Conservation (phyloP, 2,888 invertebrate species). For the Tinea semifulvella region DNA sequence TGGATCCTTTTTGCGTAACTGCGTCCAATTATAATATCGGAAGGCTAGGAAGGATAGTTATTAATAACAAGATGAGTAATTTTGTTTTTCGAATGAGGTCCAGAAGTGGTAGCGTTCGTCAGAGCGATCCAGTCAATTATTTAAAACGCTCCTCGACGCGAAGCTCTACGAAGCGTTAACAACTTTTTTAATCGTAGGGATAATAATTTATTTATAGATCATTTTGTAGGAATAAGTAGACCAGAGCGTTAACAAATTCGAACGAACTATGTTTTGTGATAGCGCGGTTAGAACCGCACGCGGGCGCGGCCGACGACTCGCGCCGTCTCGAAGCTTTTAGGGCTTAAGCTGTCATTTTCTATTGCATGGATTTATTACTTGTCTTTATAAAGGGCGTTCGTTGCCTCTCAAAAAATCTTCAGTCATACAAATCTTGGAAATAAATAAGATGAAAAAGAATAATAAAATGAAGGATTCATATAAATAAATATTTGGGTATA, state of each 20-base stretch:
- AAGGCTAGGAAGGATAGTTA: no score
- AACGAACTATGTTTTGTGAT: slow-evolving; percentile 62
- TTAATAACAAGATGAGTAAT: no score
- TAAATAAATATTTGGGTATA: no score
- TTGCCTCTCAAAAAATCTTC: no score
- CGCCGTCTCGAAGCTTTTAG: slow-evolving; percentile 2
- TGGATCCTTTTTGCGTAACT: no score
- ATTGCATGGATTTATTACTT: slow-evolving; percentile 7
- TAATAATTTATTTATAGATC: slow-evolving; percentile 63
- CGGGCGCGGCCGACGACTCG: slow-evolving; percentile 14
- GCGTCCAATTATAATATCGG: no score
- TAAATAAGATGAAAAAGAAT: no score
- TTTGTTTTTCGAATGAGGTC: background rate
- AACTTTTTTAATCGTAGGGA: slow-evolving; percentile 60
- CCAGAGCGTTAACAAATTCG: slow-evolving; percentile 61
- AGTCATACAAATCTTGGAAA: no score
- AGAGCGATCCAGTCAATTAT: slow-evolving; percentile 60
- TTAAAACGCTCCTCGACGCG: slow-evolving; percentile 31
- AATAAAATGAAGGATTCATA: no score
- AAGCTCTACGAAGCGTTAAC: slow-evolving; percentile 20
- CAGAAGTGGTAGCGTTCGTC: slow-evolving; percentile 30
- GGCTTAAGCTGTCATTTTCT: slow-evolving; percentile 1
- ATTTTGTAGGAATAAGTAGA: slow-evolving; percentile 64
- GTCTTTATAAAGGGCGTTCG: background rate
- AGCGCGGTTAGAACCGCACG: slow-evolving; percentile 33